Percentiles rank a stretch among this genome's conserved stretches.
Conservation (phyloP, 2,797 vertebrate genomes). For the Pangasius larnaudii region DNA sequence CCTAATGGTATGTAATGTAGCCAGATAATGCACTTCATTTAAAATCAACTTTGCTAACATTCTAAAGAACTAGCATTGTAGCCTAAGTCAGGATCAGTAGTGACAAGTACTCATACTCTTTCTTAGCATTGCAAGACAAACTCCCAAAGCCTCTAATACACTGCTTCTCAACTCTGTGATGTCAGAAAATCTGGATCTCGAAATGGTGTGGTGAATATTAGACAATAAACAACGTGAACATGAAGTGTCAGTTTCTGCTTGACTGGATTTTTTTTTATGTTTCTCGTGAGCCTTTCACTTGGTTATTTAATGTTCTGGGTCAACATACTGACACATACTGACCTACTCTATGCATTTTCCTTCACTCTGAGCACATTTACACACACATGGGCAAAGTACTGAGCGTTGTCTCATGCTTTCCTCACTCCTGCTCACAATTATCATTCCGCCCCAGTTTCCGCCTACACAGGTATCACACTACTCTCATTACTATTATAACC, state of each 20-base stretch:
- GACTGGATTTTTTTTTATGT: background rate
- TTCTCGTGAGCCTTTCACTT: background rate
- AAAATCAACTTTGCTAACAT: background rate
- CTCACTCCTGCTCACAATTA: background rate
- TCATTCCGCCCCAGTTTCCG: background rate
- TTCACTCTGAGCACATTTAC: background rate
- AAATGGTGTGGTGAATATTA: background rate
- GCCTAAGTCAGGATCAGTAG: background rate
- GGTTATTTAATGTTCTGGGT: background rate
- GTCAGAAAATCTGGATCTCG: background rate
- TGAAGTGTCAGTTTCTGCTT: background rate
- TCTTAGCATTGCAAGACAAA: background rate
- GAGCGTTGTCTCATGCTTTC: background rate
- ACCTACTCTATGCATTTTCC: background rate
- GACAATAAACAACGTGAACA: background rate
- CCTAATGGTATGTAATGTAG: background rate
- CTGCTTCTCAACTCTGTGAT: background rate
- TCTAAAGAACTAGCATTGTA: background rate
- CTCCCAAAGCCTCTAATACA: background rate
- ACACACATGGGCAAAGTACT: background rate
- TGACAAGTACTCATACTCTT: background rate
- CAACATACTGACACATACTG: background rate
- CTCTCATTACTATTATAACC: conserved; percentile 1
- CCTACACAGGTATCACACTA: background rate
- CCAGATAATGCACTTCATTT: background rate